Evolutionary conservation across 2,113 vertebrate genomes (phyloP).

Genomic region (Xiphophorus hellerii): DNA sequence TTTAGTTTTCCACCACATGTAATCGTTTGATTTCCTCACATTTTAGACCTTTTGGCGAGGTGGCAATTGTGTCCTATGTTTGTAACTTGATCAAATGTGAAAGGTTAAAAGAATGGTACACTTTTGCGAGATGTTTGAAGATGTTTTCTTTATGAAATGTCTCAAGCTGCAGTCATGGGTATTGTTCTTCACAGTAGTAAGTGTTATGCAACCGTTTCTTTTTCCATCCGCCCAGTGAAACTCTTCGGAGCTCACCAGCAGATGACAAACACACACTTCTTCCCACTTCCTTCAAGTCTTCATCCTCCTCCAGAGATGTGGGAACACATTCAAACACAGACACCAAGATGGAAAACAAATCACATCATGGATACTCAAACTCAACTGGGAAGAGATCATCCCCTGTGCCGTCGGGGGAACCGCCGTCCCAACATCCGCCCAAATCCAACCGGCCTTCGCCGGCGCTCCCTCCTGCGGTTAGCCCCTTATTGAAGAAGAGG

Average conservation of each 20-base stretch:
- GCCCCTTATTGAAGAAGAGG: constrained; percentile 73
- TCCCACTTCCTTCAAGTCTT: constrained; percentile 16
- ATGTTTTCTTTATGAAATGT: no score
- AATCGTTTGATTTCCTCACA: no score
- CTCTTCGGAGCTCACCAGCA: constrained; percentile 27
- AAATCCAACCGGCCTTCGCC: constrained; percentile 54
- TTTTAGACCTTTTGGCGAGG: no score
- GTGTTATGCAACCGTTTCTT: neutral
- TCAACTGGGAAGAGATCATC: constrained; percentile 38
- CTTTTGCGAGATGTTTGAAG: no score
- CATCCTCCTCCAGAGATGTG: constrained; percentile 11
- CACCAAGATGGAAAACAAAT: constrained; percentile 13
- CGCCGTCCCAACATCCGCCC: constrained; percentile 25
- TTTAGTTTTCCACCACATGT: no score
- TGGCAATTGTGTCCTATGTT: no score
- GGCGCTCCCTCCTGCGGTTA: constrained; percentile 49
- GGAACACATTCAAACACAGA: constrained; percentile 14
- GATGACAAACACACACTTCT: constrained; percentile 40
- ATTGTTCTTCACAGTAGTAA: neutral
- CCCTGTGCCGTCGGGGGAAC: constrained; percentile 27
- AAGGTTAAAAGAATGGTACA: no score
- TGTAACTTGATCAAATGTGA: no score
- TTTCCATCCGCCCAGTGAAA: constrained; percentile 55
- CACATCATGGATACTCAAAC: constrained; percentile 25
- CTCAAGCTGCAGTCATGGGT: no score